Evolutionary conservation across 2,113 vertebrate genomes (phyloP).

Genomic region (Hemiprocne comata): DNA sequence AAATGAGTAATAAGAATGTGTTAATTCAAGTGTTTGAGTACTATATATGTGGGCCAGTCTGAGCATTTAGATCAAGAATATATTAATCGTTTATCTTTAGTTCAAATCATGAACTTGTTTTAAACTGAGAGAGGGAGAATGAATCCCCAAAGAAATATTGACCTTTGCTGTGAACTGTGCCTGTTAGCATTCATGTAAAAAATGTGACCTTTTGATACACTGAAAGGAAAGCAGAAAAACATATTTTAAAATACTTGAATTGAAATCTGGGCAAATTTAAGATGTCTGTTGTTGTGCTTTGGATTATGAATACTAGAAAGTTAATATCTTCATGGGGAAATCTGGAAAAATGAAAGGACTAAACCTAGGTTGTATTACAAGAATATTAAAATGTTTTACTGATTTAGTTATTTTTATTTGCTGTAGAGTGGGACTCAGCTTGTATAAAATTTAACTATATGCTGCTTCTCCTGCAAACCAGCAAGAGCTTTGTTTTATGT

Average conservation of each 20-base stretch:
- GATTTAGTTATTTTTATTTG: constrained; percentile 65
- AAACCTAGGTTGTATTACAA: constrained; percentile 53
- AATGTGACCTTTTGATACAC: constrained; percentile 35
- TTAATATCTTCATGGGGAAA: constrained; percentile 71
- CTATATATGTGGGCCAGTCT: not conserved
- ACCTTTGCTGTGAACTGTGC: constrained; percentile 42
- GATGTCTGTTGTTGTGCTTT: constrained; percentile 66
- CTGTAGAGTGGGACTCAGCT: constrained; percentile 37
- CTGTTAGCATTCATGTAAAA: constrained; percentile 47
- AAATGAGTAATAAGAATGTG: not conserved
- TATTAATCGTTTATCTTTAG: constrained; percentile 40
- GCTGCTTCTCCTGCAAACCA: constrained; percentile 33
- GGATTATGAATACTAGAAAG: constrained; percentile 65
- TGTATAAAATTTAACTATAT: constrained; percentile 48
- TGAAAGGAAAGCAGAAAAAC: constrained; percentile 47
- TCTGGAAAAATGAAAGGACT: constrained; percentile 72
- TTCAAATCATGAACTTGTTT: constrained; percentile 29
- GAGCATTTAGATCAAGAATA: not conserved
- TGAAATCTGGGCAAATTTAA: constrained; percentile 62
- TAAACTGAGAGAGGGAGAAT: constrained; percentile 18
- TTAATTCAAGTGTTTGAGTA: not conserved
- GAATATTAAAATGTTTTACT: constrained; percentile 59
- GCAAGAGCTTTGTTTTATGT: constrained; percentile 51
- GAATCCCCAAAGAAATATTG: constrained; percentile 35
- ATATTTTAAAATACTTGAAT: constrained; percentile 54